A percentile compares a stretch with the other conserved stretches of the same genome.
phyloP scores from a whole-genome alignment of 2,113 vertebrate species.

The Noctilio leporinus region DNA sequence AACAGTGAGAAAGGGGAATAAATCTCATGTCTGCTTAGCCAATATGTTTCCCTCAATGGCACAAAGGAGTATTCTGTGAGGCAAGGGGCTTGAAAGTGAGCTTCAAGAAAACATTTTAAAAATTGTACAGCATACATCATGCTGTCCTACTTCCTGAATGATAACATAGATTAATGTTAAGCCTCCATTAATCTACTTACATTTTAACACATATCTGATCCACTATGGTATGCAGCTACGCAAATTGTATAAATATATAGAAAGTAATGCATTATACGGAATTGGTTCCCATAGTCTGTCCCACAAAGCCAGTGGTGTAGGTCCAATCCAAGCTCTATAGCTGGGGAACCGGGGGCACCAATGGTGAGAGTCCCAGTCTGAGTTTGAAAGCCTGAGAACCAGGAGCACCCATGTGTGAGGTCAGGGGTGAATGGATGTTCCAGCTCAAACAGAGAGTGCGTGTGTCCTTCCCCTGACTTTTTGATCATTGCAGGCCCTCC shows the following conservation, averaged over 20 bases:
- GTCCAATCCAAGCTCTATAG: not conserved
- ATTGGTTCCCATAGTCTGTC: not conserved
- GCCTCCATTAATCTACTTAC: not conserved
- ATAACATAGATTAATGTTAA: not conserved
- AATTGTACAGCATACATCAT: not conserved
- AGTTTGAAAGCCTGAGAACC: not conserved
- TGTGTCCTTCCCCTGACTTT: not conserved
- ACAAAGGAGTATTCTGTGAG: not conserved
- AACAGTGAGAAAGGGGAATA: not conserved
- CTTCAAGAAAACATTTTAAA: not conserved
- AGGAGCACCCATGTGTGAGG: not conserved
- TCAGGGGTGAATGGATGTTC: not conserved
- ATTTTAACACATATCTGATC: not conserved
- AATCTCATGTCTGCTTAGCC: not conserved
- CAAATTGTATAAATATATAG: not conserved
- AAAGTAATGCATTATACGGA: not conserved
- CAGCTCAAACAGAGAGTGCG: not conserved
- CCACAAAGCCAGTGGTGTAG: not conserved
- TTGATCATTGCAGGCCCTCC: not conserved
- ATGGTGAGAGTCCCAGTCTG: not conserved
- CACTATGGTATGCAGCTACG: not conserved
- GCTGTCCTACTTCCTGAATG: not conserved
- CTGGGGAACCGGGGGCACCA: not conserved
- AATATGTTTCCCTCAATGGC: rapidly evolving
- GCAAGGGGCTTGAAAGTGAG: not conserved